Conservation (phyloP, 2,797 vertebrate genomes). For the Malacoraja senta region DNA sequence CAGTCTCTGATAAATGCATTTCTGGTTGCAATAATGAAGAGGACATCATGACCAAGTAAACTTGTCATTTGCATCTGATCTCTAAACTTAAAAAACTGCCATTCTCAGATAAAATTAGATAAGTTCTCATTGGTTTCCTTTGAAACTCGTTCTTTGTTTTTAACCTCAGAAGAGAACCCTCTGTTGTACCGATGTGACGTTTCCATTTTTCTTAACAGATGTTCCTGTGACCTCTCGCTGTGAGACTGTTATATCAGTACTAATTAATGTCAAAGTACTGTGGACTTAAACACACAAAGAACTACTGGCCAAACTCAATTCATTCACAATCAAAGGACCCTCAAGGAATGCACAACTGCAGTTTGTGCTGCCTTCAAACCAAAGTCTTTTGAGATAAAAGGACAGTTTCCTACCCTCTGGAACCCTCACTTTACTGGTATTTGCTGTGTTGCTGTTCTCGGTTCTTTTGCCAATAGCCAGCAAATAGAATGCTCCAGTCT, state of each 20-base stretch:
- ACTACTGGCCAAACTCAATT: not conserved
- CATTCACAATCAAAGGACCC: not conserved
- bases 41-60: not conserved
- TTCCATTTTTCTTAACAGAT: slow-evolving; percentile 2
- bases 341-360: not conserved
- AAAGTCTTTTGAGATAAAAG: not conserved
- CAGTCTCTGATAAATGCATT: not conserved
- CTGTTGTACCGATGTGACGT: not conserved
- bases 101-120: not conserved
- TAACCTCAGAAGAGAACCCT: not conserved
- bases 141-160: not conserved
- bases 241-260: not conserved
- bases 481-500: not conserved
- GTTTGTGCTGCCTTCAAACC: not conserved
- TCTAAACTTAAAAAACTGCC: not conserved
- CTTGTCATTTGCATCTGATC: not conserved
- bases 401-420: not conserved
- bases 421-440: not conserved
- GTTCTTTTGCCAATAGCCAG: not conserved
- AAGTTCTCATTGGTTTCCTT: not conserved
- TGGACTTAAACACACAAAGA: not conserved
- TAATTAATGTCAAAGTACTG: slow-evolving; percentile 2
- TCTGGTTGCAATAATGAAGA: not conserved
- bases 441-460: not conserved
- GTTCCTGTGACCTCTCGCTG: not conserved